Conservation (phyloP, 2,113 vertebrate genomes). For the Puffinus mauretanicus region DNA sequence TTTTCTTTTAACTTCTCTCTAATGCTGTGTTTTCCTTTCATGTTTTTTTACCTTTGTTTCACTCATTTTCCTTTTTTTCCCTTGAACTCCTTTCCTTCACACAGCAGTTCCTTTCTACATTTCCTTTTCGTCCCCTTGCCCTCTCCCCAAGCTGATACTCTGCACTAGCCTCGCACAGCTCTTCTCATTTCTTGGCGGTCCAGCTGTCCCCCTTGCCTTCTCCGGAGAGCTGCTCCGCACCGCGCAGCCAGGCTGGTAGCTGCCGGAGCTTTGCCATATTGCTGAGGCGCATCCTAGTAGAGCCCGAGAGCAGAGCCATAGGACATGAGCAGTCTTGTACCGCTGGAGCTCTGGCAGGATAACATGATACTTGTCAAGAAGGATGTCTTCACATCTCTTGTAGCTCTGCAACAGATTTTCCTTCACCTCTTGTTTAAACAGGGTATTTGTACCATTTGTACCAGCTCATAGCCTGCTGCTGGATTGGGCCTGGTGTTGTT, state of each 20-base stretch:
- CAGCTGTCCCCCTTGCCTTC: not conserved
- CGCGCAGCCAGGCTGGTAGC: not conserved
- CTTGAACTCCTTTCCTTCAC: not conserved
- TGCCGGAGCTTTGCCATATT: not conserved
- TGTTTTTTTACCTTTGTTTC: not conserved
- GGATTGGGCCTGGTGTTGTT: not conserved
- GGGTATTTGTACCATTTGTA: not conserved
- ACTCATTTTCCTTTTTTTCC: not conserved
- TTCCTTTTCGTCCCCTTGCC: not conserved
- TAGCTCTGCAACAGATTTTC: not conserved
- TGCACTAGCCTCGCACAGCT: not conserved
- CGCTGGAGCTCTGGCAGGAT: not conserved
- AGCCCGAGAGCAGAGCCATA: not conserved
- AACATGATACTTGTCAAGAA: not conserved
- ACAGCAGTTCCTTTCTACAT: not conserved
- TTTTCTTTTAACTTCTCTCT: not conserved
- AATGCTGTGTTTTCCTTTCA: not conserved
- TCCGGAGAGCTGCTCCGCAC: not conserved
- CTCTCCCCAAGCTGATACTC: not conserved
- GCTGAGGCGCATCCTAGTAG: not conserved
- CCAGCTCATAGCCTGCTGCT: not conserved
- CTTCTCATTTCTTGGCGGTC: not conserved
- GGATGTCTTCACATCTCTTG: not conserved
- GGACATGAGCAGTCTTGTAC: not conserved
- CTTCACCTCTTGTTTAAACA: not conserved